Conservation (phyloP, 2,113 vertebrate species). For the Ctenodactylus gundi region DNA sequence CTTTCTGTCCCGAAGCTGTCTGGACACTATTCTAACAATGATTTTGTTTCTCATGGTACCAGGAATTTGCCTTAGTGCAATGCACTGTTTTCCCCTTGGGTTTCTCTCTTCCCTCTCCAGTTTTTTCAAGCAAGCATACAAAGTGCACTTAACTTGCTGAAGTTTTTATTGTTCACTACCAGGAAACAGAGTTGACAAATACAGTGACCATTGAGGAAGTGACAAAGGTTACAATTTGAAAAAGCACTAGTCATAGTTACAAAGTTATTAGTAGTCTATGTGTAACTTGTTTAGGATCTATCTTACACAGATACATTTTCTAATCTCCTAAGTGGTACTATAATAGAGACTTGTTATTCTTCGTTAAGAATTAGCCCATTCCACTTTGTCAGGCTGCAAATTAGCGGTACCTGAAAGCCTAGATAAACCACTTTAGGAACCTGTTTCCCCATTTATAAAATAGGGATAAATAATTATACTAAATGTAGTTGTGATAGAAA, state of each 20-base stretch:
- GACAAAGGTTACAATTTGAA: constrained; percentile 38
- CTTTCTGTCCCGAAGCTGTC: background rate
- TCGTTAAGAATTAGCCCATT: background rate
- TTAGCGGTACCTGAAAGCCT: background rate
- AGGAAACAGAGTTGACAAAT: constrained; percentile 57
- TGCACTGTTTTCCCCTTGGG: background rate
- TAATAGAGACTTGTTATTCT: background rate
- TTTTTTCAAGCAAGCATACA: constrained; percentile 48
- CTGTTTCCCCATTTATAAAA: constrained; percentile 2
- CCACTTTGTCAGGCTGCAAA: background rate
- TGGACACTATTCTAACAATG: background rate
- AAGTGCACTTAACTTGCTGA: constrained; percentile 34
- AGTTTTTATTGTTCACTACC: constrained; percentile 39
- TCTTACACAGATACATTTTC: background rate
- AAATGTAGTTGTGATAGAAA: constrained; percentile 1
- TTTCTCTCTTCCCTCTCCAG: constrained; percentile 4
- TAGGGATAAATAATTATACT: background rate
- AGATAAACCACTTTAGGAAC: background rate
- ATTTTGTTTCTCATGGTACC: constrained; percentile 21
- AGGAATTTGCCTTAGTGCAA: constrained; percentile 33
- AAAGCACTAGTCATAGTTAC: constrained; percentile 25
- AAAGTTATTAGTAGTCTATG: background rate
- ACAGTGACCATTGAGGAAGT: constrained; percentile 43
- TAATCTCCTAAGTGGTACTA: background rate
- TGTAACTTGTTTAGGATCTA: constrained; percentile 15